Conservation (phyloP, 2,888 invertebrate species). For the Syrphus vitripennis region DNA sequence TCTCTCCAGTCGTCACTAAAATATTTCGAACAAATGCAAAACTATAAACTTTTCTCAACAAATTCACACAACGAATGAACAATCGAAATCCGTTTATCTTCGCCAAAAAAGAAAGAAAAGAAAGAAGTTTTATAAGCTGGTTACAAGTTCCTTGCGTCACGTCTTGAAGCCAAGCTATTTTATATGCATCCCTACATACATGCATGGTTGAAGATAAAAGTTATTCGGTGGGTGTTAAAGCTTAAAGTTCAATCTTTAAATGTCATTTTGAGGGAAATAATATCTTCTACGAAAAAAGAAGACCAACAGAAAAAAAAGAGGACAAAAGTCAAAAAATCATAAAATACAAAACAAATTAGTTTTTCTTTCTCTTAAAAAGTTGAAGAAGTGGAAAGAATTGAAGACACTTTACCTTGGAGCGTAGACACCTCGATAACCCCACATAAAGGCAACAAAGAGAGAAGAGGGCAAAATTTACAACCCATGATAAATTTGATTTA, state of each 20-base stretch:
- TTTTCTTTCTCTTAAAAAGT: constrained; percentile 23
- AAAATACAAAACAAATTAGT: constrained; percentile 67
- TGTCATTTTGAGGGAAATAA: constrained; percentile 19
- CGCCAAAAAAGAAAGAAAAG: not conserved
- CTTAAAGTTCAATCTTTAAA: constrained; percentile 51
- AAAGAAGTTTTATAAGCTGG: not conserved
- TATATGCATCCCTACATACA: constrained; percentile 35
- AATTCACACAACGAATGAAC: constrained; percentile 33
- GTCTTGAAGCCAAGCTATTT: constrained; percentile 47
- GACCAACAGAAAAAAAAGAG: not conserved
- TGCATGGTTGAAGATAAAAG: constrained; percentile 38
- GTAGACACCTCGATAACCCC: not conserved
- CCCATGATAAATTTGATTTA: constrained; percentile 67
- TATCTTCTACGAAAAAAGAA: not conserved
- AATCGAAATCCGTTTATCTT: constrained; percentile 63
- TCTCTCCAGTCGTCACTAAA: too few relatives aligned
- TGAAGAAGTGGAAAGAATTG: not conserved
- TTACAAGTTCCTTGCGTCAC: constrained; percentile 36
- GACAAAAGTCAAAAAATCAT: constrained; percentile 58
- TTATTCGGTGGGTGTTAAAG: constrained; percentile 57
- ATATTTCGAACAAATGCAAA: not conserved
- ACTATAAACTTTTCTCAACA: constrained; percentile 35
- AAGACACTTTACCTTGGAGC: not conserved
- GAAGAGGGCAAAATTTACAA: constrained; percentile 29
- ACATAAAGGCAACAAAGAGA: not conserved